Evolutionary conservation across 2,113 vertebrate genomes (phyloP).

Genomic region (Hemichromis elongatus): DNA sequence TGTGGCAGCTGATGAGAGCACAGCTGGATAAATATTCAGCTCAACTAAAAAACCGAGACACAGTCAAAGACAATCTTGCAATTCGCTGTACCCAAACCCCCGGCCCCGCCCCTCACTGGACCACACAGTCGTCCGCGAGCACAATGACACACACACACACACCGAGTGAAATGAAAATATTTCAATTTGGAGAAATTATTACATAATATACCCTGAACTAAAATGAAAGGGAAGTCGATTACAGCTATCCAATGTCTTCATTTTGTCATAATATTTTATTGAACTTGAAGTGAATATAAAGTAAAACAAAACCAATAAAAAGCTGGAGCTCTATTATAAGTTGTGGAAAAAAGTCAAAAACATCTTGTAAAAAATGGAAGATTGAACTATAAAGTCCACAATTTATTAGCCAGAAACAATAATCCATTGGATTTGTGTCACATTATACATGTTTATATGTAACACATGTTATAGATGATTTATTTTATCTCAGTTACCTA

Average conservation of each 20-base stretch:
- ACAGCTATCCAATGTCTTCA: not conserved
- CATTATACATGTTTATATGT: not conserved
- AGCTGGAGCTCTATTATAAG: not conserved
- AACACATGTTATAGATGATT: not conserved
- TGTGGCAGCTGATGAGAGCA: not conserved
- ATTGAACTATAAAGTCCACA: not conserved
- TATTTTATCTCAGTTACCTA: not conserved
- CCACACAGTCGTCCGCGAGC: not conserved
- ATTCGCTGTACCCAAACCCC: not conserved
- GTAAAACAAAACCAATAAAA: not conserved
- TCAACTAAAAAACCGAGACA: not conserved
- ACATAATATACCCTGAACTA: not conserved
- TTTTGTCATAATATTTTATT: not conserved
- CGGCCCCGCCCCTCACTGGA: not conserved
- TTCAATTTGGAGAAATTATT: not conserved
- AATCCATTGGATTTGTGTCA: not conserved
- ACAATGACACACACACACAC: not conserved
- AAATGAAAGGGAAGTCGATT: not conserved
- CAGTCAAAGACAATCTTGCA: not conserved
- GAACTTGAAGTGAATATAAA: not conserved
- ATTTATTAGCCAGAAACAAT: not conserved
- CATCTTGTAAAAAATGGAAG: not conserved
- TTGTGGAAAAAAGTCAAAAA: not conserved
- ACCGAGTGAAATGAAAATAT: not conserved
- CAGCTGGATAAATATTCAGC: not conserved